Evolutionary conservation across 2,888 invertebrate species (phyloP), one percentile per base, ranked within the genome.

Genomic region (Endotricha flammealis): DNA sequence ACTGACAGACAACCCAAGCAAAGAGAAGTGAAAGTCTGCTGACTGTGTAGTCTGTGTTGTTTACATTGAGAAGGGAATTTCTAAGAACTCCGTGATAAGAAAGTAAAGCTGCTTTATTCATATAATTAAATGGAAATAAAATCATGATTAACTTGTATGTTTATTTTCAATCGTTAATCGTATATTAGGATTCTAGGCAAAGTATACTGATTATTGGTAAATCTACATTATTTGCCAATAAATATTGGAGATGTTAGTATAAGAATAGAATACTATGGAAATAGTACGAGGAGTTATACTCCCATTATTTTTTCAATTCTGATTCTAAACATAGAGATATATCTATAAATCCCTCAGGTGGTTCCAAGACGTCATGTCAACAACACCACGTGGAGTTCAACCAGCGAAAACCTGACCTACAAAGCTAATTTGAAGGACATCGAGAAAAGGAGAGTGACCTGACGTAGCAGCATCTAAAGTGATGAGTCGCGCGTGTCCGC

Each of bases 391-490:
- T 83, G 85, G 76, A 70, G 61, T 64, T 68, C 57, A 62, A 69
- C 71, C 64, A 68, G 68, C 70, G 71, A 80, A 79, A 80, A 81
- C 83, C 85, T 86, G 85, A 86, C 85, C 85, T 86, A 86, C 83
- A 86, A 81, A 85, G 85, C 85, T 85, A 85, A 86, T 86, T 85
- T 85, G 85, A 86, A 86, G 85, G 85, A 86, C 85, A 85, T 77
- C 81, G 81, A 79, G 85, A 86, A 86, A 86, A 85, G 85, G 85
- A 86, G 85, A 86, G 85, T 86, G 82, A 82, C 85, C 85, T 85
- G 85, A 86, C 85, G 82, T 75, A 70, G 85, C 78, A 69, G 72
- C 79, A 70, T 75, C 80, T 72, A 83, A 85, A 85, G 81, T 83
- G 85, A 85, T 83, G 85, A 85, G 83, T 83, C 79, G 85, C 76